Conservation (phyloP, 2,113 vertebrate species). For the Anarrhichthys ocellatus region DNA sequence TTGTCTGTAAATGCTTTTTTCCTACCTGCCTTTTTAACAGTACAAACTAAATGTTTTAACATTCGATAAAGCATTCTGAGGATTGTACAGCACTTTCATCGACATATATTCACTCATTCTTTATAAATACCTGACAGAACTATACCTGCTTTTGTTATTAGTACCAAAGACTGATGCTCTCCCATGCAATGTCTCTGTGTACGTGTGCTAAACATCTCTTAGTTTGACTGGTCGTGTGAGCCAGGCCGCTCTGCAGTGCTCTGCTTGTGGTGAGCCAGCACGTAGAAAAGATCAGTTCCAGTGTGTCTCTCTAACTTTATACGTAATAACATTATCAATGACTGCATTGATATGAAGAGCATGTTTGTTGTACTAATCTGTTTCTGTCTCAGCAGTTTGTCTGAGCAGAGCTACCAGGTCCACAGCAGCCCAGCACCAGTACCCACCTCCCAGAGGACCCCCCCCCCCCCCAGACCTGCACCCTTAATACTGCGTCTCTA, state of each 20-base stretch:
- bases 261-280: neutral
- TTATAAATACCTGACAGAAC: neutral
- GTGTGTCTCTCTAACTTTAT: neutral
- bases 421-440: slow-evolving; percentile 11
- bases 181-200: neutral
- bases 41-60: neutral
- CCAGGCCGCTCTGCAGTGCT: neutral
- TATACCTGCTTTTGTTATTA: neutral
- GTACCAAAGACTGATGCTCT: neutral
- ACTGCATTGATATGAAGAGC: neutral
- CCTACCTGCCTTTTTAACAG: neutral
- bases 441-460: neutral
- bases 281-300: neutral
- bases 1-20: slow-evolving; percentile 20
- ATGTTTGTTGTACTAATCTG: neutral
- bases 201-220: neutral
- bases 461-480: slow-evolving; percentile 18
- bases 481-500: slow-evolving; percentile 71
- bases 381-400: slow-evolving; percentile 39
- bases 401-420: neutral
- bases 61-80: neutral
- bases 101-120: neutral
- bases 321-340: neutral
- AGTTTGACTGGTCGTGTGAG: neutral
- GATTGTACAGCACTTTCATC: neutral